phyloP scores from a whole-genome alignment of 2,888 invertebrate species.

The Leucoma salicis region DNA sequence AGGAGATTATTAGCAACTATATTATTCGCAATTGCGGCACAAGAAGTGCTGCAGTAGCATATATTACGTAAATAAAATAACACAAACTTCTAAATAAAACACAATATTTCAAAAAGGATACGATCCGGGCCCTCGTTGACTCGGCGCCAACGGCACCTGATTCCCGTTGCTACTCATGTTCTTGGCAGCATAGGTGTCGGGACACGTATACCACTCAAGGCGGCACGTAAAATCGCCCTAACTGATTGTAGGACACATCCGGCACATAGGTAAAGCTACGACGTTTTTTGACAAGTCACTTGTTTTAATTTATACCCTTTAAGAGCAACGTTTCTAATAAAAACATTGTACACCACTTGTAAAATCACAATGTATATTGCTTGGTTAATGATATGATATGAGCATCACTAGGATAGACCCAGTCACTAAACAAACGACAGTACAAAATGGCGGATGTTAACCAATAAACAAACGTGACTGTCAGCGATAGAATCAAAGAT shows the following conservation, averaged over 20 bases:
- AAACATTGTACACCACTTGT: slow-evolving; percentile 75
- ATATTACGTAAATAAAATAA: slow-evolving; percentile 76
- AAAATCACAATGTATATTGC: slow-evolving; percentile 66
- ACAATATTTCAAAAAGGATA: slow-evolving; percentile 76
- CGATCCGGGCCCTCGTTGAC: slow-evolving; percentile 81
- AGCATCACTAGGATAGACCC: slow-evolving; percentile 70
- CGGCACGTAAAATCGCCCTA: slow-evolving; percentile 82
- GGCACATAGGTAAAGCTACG: slow-evolving; percentile 73
- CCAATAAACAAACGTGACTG: slow-evolving; percentile 81
- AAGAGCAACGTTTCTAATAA: slow-evolving; percentile 70
- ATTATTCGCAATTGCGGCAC: slow-evolving; percentile 65
- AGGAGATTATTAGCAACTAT: slow-evolving; percentile 4
- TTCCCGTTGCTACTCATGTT: slow-evolving; percentile 86
- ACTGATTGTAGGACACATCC: slow-evolving; percentile 81
- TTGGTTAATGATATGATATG: slow-evolving; percentile 61
- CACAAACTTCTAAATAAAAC: slow-evolving; percentile 44
- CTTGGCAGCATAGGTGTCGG: slow-evolving; percentile 82
- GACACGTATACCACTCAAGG: slow-evolving; percentile 84
- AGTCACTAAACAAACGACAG: slow-evolving; percentile 82
- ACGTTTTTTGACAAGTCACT: slow-evolving; percentile 76
- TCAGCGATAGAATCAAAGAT: slow-evolving; percentile 57
- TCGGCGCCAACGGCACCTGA: slow-evolving; percentile 84
- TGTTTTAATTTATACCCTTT: slow-evolving; percentile 65
- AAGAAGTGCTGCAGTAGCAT: slow-evolving; percentile 67
- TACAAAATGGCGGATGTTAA: slow-evolving; percentile 82